A percentile compares a stretch with the other conserved stretches of the same genome.
Conservation (phyloP, 2,797 vertebrate species). For the Sebastes taczanowskii region DNA sequence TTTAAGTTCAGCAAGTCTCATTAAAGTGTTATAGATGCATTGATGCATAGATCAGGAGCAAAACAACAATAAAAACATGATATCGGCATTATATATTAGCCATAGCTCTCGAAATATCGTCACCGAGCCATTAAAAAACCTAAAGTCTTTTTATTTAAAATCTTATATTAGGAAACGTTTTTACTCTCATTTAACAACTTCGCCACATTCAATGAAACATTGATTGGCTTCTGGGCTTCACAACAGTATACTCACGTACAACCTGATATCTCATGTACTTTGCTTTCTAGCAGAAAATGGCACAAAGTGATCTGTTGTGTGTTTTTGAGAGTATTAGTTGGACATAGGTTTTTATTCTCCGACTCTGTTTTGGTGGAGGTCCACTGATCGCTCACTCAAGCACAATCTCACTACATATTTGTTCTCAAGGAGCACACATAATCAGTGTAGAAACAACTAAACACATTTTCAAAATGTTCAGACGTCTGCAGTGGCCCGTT, state of each 20-base stretch:
- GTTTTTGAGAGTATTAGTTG: not conserved
- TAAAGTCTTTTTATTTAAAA: not conserved
- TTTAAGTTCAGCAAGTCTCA: not conserved
- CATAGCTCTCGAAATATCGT: no score
- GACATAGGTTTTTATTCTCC: not conserved
- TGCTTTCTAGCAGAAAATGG: not conserved
- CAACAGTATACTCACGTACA: not conserved
- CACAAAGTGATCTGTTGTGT: not conserved
- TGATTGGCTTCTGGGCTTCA: not conserved
- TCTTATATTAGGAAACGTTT: not conserved
- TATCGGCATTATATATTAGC: no score
- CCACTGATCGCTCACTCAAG: not conserved
- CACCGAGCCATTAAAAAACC: no score
- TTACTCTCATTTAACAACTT: not conserved
- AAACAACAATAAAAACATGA: no score
- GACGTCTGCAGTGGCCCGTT: slow-evolving; percentile 5
- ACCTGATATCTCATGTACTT: not conserved
- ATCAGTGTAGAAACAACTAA: not conserved
- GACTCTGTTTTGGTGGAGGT: not conserved
- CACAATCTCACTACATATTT: not conserved
- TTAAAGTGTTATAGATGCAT: no score
- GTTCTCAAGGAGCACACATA: not conserved
- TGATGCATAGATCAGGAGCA: no score
- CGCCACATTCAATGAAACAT: not conserved
- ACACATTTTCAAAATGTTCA: not conserved